phyloP scores from a whole-genome alignment of 2,113 vertebrate genomes.

The Sialia sialis region DNA sequence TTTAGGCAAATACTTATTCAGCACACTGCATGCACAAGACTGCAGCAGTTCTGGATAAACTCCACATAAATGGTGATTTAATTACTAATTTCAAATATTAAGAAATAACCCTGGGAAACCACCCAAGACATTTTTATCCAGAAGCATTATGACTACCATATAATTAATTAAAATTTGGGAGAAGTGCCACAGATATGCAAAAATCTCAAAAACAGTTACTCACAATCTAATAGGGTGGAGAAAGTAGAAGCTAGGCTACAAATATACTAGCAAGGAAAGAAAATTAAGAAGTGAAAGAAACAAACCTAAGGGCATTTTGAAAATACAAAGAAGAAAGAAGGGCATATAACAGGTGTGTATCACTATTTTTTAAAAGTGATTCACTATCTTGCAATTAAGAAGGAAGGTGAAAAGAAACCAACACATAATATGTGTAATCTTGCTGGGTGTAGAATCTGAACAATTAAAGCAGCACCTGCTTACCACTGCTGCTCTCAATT shows the following conservation, averaged over 20 bases:
- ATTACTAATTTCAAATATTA: neutral
- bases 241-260: neutral
- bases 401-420: neutral
- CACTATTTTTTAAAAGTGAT: neutral
- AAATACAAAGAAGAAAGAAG: neutral
- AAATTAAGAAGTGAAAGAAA: neutral
- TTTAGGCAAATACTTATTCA: neutral
- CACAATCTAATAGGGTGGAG: neutral
- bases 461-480: neutral
- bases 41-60: neutral
- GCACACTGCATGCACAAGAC: neutral
- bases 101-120: neutral
- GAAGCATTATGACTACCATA: neutral
- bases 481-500: neutral
- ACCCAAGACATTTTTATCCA: neutral
- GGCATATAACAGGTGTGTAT: neutral
- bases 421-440: fast-evolving
- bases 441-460: neutral
- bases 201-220: neutral
- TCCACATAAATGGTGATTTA: neutral
- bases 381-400: neutral
- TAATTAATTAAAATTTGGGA: neutral
- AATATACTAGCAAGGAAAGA: neutral
- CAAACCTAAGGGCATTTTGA: neutral
- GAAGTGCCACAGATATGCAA: neutral